Conservation (phyloP, 1,140 invertebrate species). For the Araneus ventricosus region DNA sequence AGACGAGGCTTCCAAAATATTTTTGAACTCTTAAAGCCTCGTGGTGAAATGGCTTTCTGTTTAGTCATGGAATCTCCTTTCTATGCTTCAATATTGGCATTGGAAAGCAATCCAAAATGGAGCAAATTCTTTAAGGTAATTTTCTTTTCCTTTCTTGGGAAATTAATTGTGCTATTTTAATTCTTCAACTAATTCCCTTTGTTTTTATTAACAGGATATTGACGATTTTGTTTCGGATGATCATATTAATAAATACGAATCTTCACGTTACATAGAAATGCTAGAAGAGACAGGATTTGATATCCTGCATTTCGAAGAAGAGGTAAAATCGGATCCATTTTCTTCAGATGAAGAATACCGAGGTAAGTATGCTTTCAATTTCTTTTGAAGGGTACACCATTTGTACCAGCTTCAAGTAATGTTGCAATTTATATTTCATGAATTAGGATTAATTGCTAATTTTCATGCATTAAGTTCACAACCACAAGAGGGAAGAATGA, state of each 20-base stretch:
- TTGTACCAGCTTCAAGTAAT: no score
- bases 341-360: not conserved
- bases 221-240: not conserved
- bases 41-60: slow-evolving; percentile 6
- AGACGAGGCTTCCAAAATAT: not conserved
- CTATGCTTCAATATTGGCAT: not conserved
- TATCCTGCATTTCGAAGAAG: not conserved
- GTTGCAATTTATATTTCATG: no score
- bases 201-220: not conserved
- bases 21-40: not conserved
- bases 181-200: no score
- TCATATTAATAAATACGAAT: not conserved
- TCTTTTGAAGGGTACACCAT: no score
- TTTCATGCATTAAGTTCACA: no score
- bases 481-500: no score
- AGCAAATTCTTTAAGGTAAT: not conserved
- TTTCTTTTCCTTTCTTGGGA: not conserved
- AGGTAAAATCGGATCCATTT: not conserved
- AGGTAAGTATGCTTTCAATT: not conserved
- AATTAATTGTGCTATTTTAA: no score
- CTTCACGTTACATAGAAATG: not conserved
- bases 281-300: not conserved
- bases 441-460: no score
- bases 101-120: not conserved
- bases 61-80: not conserved